Conservation (phyloP, 2,113 vertebrate genomes). For the Dicentrarchus labrax region DNA sequence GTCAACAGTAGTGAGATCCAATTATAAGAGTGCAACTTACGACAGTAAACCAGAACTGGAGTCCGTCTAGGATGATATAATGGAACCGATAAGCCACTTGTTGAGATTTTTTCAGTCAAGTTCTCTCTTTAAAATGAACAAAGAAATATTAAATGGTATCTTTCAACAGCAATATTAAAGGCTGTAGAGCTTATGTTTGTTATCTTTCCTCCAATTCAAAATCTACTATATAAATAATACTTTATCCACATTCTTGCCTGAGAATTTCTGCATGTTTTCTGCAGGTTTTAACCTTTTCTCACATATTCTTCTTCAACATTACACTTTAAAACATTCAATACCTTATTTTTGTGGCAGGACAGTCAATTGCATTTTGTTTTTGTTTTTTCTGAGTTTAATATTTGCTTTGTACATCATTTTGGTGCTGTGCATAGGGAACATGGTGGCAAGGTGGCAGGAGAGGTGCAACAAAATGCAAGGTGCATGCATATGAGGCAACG, state of each 20-base stretch:
- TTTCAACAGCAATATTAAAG: background rate
- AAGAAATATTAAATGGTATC: background rate
- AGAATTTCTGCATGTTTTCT: background rate
- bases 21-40: slow-evolving; percentile 12
- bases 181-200: background rate
- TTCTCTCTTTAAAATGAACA: background rate
- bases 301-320: background rate
- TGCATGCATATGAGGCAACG: background rate
- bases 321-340: background rate
- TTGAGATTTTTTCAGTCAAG: slow-evolving; percentile 2
- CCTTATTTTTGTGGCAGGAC: background rate
- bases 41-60: background rate
- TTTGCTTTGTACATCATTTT: background rate
- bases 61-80: background rate
- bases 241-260: background rate
- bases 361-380: too few relatives aligned
- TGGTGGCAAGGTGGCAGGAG: background rate
- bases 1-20: slow-evolving; percentile 6
- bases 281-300: background rate
- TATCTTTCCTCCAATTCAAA: background rate
- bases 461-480: background rate
- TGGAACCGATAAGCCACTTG: slow-evolving; percentile 34
- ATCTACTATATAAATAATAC: background rate
- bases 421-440: background rate
- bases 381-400: background rate